These are phyloP conservation scores for Zelleria hepariella DNA, from an alignment of 2,888 invertebrate species.

Conservation along the genomic window DNA sequence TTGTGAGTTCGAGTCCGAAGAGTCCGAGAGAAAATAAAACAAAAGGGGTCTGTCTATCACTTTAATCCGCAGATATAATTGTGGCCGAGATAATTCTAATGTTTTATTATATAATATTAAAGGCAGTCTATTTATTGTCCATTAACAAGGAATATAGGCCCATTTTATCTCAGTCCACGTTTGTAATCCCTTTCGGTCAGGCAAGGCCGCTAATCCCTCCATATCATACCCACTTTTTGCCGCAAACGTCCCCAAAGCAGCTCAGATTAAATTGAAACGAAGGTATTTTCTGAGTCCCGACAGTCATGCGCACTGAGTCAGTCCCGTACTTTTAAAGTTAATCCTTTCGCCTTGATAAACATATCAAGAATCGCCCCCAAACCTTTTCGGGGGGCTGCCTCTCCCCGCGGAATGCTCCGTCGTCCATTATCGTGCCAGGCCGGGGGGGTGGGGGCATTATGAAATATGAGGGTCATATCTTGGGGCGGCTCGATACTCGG, in stretches of 20 bases:
- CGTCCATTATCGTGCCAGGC: constrained; percentile 7
- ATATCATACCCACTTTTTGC: neutral
- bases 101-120: too few relatives aligned
- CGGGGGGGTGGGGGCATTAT: constrained; percentile 29
- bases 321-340: neutral
- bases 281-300: neutral
- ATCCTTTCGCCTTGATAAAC: constrained; percentile 41
- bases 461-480: constrained; percentile 51
- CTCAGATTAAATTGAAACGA: neutral
- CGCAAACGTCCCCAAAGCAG: neutral
- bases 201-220: neutral
- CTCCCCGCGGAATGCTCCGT: neutral
- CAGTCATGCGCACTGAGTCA: neutral
- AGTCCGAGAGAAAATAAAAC: too few relatives aligned
- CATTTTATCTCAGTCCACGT: constrained; percentile 3
- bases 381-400: constrained; percentile 5
- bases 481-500: constrained; percentile 34
- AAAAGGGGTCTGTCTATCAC: too few relatives aligned
- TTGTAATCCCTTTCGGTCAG: constrained; percentile 1
- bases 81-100: too few relatives aligned
- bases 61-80: too few relatives aligned
- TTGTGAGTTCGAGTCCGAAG: too few relatives aligned
- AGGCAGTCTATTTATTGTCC: too few relatives aligned
- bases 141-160: too few relatives aligned
- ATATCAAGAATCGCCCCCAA: constrained; percentile 42